These are phyloP conservation scores for Ormyrus rosae DNA, from an alignment of 2,888 invertebrate genomes.

Conservation along the genomic window DNA sequence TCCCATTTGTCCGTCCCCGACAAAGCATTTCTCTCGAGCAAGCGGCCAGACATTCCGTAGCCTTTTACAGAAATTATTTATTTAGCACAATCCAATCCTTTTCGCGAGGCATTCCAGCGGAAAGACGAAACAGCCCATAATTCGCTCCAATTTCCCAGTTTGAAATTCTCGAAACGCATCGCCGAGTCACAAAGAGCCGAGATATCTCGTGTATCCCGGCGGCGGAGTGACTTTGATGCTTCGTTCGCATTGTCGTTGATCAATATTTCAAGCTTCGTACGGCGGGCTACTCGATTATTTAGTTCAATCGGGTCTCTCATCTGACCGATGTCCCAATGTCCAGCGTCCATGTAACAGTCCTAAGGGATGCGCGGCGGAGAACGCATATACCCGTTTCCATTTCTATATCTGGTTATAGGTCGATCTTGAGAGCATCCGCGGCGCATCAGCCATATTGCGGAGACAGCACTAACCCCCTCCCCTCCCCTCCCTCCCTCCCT, in stretches of 20 bases:
- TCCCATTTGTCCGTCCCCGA: conserved; percentile 29
- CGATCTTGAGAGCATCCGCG: conserved; percentile 51
- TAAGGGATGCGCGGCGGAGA: conserved; percentile 19
- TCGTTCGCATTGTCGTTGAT: background rate
- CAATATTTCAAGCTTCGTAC: conserved; percentile 18
- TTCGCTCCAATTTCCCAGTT: conserved; percentile 8
- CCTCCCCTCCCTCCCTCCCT: background rate
- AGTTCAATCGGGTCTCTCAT: conserved; percentile 22
- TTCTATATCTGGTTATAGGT: conserved; percentile 35
- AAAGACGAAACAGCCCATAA: background rate
- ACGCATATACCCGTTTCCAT: conserved; percentile 24
- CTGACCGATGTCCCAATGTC: conserved; percentile 28
- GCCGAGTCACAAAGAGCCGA: background rate
- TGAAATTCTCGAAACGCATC: conserved; percentile 8
- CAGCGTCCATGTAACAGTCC: conserved; percentile 29
- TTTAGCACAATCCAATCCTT: conserved; percentile 3
- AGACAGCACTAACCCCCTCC: conserved; percentile 53
- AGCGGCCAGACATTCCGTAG: conserved; percentile 9
- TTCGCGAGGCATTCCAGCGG: background rate
- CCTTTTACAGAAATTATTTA: conserved; percentile 29
- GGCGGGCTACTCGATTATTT: conserved; percentile 27
- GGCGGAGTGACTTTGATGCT: background rate
- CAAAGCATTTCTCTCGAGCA: background rate
- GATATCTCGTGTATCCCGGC: background rate
- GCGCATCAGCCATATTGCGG: conserved; percentile 57